phyloP scores from a whole-genome alignment of 2,888 invertebrate species.

The Dolomedes plantarius region DNA sequence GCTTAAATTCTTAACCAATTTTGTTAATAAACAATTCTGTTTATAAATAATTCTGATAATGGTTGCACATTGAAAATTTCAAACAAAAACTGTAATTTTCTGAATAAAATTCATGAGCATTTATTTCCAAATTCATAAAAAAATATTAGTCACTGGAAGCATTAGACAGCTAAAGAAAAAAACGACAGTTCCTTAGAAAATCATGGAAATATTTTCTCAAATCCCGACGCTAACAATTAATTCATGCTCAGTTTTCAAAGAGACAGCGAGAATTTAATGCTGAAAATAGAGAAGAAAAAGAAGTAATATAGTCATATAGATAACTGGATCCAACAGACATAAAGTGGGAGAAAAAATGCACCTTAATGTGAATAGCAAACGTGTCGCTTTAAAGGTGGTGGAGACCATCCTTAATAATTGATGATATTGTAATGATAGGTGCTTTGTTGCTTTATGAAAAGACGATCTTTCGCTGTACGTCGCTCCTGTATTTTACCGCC shows the following conservation, averaged over 20 bases:
- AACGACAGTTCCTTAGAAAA: not conserved
- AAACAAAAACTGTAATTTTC: no score
- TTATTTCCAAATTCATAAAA: no score
- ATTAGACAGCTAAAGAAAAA: no score
- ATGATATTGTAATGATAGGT: conserved; percentile 60
- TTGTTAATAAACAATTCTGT: no score
- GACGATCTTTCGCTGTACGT: conserved; percentile 26
- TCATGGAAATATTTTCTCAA: not conserved
- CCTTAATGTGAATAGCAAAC: not conserved
- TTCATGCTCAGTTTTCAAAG: not conserved
- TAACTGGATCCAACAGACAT: not conserved
- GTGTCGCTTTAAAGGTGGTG: conserved; percentile 28
- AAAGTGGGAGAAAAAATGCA: not conserved
- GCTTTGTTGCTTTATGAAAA: conserved; percentile 41
- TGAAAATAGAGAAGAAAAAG: not conserved
- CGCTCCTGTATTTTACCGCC: conserved; percentile 26
- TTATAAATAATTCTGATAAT: no score
- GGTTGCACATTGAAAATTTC: no score
- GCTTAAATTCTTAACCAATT: no score
- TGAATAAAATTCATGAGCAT: no score
- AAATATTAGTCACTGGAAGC: no score
- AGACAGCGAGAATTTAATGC: not conserved
- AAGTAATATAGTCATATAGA: not conserved
- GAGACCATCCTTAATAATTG: conserved; percentile 44
- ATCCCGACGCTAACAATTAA: not conserved